Evolutionary conservation across 2,113 vertebrate species (phyloP), one percentile per base, ranked within the genome.

Genomic region (Nanorana parkeri): DNA sequence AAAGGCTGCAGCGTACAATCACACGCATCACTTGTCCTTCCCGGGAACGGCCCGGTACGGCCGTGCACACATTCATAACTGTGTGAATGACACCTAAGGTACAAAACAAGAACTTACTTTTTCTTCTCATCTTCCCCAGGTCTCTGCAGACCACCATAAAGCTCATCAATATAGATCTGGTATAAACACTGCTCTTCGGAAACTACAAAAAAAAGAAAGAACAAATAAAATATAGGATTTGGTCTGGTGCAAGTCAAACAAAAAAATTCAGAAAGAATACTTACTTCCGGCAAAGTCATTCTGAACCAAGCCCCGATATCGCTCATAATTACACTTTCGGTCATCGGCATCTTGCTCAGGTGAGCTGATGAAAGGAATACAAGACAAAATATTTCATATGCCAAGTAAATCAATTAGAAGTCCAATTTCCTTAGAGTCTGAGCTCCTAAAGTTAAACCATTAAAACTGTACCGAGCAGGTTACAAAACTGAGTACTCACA

Each of bases 251-350:
- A 36, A 36, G 32, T 36, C 32, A 36, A 13, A 10, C 13, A 10
- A 47, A 47, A 36, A 36, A 47, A 47, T 2, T 11, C 32, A 55
- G n/a, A 29, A 74, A 69, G 21, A 24, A 20, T 21, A 95, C 97
- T 96, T 86, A 99, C 97, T 99, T 90, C 91, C 96, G 0, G 97
- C 97, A 0, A 98, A 99, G 90, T 99, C 97, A 3, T 99, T 99
- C 93, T 99, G 97, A 84, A 99, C 97, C 26, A 99, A 90, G 8
- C 97, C 97, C 63, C 97, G 90, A 87, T 99, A 99, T 0, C 97
- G 95, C 85, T 99, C 97, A 41, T 99, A 99, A 89, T 97, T 99
- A 84, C 96, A 97, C 11, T 96, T 98, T 60, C 96, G 94, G 88
- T 99, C 97, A 0, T 99, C 97, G 0, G 93, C 94, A 28, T 99